Conservation (phyloP, 2,113 vertebrate genomes). For the Toxostoma redivivum region DNA sequence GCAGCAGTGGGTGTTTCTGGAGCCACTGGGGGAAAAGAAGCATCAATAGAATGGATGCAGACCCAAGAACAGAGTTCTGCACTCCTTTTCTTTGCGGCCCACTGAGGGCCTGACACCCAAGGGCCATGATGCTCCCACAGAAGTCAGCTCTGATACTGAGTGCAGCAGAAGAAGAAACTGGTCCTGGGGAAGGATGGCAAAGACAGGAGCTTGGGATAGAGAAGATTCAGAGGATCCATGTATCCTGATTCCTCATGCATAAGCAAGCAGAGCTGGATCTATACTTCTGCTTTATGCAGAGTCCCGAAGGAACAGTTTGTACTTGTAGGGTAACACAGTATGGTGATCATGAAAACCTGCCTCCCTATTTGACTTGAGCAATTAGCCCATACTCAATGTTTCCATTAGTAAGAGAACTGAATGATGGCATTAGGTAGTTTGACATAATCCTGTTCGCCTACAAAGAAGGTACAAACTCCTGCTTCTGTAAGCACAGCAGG, state of each 20-base stretch:
- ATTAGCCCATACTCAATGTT: background rate
- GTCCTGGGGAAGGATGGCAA: background rate
- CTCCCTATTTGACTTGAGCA: background rate
- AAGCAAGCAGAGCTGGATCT: background rate
- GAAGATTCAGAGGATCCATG: background rate
- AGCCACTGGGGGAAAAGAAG: background rate
- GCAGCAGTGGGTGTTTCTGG: background rate
- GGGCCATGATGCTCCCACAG: background rate
- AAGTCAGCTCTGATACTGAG: background rate
- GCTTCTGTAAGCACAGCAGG: slow-evolving; percentile 18
- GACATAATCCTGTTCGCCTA: slow-evolving; percentile 38
- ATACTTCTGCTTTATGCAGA: background rate
- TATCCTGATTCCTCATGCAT: background rate
- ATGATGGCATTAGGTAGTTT: background rate
- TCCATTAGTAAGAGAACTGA: background rate
- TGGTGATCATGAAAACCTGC: background rate
- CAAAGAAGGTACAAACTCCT: background rate
- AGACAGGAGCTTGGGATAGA: background rate
- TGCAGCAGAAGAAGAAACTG: background rate
- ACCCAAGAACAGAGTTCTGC: background rate
- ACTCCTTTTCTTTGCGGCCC: background rate
- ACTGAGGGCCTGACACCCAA: background rate
- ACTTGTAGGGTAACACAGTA: background rate
- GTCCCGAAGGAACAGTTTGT: background rate
- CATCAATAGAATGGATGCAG: background rate